Percentiles rank a stretch among this genome's conserved stretches.
Conservation (phyloP, 2,888 invertebrate species). For the Ophonus ardosiacus region DNA sequence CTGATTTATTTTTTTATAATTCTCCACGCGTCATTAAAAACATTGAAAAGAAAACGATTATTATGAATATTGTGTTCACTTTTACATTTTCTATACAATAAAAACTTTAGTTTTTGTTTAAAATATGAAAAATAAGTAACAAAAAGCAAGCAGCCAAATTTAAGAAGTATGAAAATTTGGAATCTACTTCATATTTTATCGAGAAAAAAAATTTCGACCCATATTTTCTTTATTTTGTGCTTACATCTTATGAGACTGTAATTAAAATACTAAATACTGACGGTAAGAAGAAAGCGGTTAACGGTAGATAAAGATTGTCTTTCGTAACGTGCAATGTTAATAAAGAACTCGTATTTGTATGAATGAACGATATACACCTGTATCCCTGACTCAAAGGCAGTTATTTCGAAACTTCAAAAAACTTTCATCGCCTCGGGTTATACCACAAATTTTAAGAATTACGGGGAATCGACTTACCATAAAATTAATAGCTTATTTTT, state of each 20-base stretch:
- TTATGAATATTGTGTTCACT: not conserved
- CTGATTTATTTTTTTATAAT: constrained; percentile 16
- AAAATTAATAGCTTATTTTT: not conserved
- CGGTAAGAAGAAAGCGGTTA: constrained; percentile 28
- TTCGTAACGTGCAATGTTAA: constrained; percentile 2
- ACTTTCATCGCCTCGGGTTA: constrained; percentile 40
- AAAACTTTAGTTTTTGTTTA: not conserved
- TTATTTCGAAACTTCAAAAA: constrained; percentile 40
- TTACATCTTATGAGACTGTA: not conserved
- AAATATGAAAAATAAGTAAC: not conserved
- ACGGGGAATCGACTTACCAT: not conserved
- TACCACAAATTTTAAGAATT: constrained; percentile 32
- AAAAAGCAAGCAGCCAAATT: not conserved
- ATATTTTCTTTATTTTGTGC: too few relatives aligned
- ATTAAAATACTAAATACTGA: constrained; percentile 26
- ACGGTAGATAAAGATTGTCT: not conserved
- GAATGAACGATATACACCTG: constrained; percentile 40
- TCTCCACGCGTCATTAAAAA: constrained; percentile 21
- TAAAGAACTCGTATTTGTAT: not conserved
- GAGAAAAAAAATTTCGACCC: too few relatives aligned
- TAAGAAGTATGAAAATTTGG: not conserved
- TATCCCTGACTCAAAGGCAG: not conserved
- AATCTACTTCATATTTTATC: not conserved
- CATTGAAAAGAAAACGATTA: not conserved
- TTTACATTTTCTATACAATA: constrained; percentile 11